These are phyloP conservation scores for Diplolepis rosae DNA, from an alignment of 2,888 invertebrate species.

Conservation along the genomic window DNA sequence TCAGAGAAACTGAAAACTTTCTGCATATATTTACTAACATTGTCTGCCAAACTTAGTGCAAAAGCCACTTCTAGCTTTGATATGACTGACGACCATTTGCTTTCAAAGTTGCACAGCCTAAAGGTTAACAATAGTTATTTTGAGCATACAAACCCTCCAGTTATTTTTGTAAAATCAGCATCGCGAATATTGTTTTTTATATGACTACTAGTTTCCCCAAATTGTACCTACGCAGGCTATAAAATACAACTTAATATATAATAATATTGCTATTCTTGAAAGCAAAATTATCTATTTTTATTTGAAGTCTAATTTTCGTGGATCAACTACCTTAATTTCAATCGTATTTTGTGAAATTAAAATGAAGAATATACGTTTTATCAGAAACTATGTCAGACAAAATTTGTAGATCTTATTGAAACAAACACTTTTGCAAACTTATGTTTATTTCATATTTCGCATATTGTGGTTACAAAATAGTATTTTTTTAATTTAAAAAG, in stretches of 20 bases:
- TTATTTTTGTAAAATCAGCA: background rate
- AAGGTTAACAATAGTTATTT: slow-evolving; percentile 37
- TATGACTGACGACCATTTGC: slow-evolving; percentile 60
- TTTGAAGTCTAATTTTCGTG: too few relatives aligned
- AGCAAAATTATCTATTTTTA: too few relatives aligned
- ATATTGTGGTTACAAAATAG: too few relatives aligned
- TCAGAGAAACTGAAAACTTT: slow-evolving; percentile 53
- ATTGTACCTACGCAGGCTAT: background rate
- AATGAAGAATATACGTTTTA: too few relatives aligned
- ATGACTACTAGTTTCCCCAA: background rate
- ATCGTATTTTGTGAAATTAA: too few relatives aligned
- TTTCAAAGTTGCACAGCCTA: slow-evolving; percentile 61
- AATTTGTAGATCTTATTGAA: too few relatives aligned
- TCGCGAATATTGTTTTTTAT: background rate
- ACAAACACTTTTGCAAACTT: too few relatives aligned
- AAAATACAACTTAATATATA: background rate
- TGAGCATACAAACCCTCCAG: background rate
- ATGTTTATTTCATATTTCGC: too few relatives aligned
- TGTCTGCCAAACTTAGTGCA: slow-evolving; percentile 56
- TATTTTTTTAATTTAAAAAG: too few relatives aligned
- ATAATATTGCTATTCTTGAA: too few relatives aligned
- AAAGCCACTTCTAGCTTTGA: slow-evolving; percentile 58
- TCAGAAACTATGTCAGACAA: too few relatives aligned
- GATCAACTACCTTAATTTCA: too few relatives aligned
- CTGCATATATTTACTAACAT: slow-evolving; percentile 61